phyloP scores from a whole-genome alignment of 2,113 vertebrate genomes.

The Rousettus leschenaultii region DNA sequence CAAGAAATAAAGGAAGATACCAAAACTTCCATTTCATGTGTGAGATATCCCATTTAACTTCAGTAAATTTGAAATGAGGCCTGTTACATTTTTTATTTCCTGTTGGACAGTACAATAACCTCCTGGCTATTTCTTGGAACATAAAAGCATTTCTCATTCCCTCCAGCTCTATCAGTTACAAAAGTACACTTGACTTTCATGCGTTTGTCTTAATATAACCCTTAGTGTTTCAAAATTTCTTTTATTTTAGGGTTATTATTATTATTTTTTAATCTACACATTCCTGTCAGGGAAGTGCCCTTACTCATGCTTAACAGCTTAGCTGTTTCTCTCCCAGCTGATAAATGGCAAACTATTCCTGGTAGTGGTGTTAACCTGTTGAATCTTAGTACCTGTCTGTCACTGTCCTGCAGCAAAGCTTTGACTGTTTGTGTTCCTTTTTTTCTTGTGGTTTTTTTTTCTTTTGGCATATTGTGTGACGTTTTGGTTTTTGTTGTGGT shows the following conservation, averaged over 20 bases:
- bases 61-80: not conserved
- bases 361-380: constrained; percentile 35
- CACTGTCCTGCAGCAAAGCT: constrained; percentile 82
- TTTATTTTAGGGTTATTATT: constrained; percentile 7
- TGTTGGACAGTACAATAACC: not conserved
- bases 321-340: constrained; percentile 50
- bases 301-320: not conserved
- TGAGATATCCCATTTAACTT: constrained; percentile 21
- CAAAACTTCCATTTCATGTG: constrained; percentile 21
- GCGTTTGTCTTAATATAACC: constrained; percentile 37
- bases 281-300: not conserved
- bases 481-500: constrained; percentile 84
- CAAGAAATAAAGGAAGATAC: not conserved
- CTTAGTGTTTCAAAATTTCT: constrained; percentile 33
- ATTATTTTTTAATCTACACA: not conserved
- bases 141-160: constrained; percentile 43
- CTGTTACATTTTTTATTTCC: not conserved
- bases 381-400: constrained; percentile 77
- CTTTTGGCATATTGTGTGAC: constrained; percentile 84
- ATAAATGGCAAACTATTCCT: constrained; percentile 17
- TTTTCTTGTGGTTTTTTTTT: constrained; percentile 72
- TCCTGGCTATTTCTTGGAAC: constrained; percentile 28
- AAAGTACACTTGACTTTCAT: constrained; percentile 43
- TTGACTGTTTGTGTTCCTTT: constrained; percentile 67
- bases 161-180: constrained; percentile 44